Base-by-base conservation (phyloP, 2,113 vertebrate species). In the Malurus cyaneus region DNA sequence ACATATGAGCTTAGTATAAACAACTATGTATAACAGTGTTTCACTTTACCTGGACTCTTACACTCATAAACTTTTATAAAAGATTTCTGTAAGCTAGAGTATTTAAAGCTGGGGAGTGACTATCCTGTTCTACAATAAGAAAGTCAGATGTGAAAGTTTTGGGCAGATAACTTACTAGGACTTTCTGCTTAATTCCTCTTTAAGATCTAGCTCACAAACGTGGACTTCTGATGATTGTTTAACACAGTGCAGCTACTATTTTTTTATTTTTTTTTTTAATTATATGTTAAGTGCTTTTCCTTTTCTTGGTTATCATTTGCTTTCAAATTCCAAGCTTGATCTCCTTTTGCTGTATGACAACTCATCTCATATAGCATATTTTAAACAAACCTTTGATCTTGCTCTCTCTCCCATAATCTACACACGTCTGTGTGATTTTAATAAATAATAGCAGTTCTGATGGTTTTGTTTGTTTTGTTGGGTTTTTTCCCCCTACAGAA, bases 351-450 rank as follows among this genome's bases (percentile, higher is more conserved):
- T 44, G 23, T 34, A 65, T 29, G 34, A 59, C 54, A 95, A 71
- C 8, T 85, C 19, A 77, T n/a, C 47, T 57, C 50, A 53, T 64
- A 17, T 15, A 78, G 34, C 44, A 59, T 67, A 74, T 89, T 77
- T 61, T 87, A 84, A 94, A 85, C 32, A 91, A 88, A 84, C 8
- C 49, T 93, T 92, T 85, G 66, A 84, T 94, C 65, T 69, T 89
- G 9, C 32, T 69, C 19, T 89, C 26, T n/a, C 82, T 93, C 70
- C 14, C 76, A 32, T 74, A 81, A 87, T 78, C 47, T 78, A 73
- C 11, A 6, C 60, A 26, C 81, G 14, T 80, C 46, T 29, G 3
- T 39, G 23, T 46, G 78, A 83, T 92, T 96, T 77, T 81, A 92
- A 93, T 64, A 88, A 86, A 60, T 50, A 53, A 71, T 26, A 82